Percentiles rank a stretch among this genome's conserved stretches.
These are phyloP conservation scores for Leptinotarsa peninsularis DNA, from an alignment of 2,888 invertebrate species.

Conservation along the genomic window DNA sequence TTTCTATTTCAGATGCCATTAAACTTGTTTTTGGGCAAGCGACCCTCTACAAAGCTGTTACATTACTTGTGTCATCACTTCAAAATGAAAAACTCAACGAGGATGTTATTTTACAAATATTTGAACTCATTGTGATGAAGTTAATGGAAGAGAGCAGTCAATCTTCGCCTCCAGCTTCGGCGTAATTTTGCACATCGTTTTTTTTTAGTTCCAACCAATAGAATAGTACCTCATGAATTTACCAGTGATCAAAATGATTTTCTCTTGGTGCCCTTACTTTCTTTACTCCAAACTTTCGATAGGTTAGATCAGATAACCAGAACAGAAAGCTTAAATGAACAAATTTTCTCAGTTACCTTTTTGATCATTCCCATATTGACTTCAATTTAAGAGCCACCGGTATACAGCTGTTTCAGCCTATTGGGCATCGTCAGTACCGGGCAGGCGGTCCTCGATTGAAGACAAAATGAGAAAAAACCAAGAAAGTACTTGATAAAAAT, in stretches of 20 bases:
- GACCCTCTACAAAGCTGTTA: conserved; percentile 59
- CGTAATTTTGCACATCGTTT: conserved; percentile 33
- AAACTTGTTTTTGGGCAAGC: conserved; percentile 64
- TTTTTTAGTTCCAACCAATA: background rate
- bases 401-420: too few species aligned
- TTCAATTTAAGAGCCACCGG: too few species aligned
- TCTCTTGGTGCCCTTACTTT: background rate
- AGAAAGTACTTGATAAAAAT: too few species aligned
- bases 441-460: too few species aligned
- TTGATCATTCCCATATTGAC: too few species aligned
- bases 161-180: conserved; percentile 53
- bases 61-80: conserved; percentile 64
- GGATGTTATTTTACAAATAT: conserved; percentile 67
- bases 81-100: conserved; percentile 67
- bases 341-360: background rate
- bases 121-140: conserved; percentile 62
- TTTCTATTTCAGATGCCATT: conserved; percentile 55
- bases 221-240: background rate
- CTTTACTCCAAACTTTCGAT: background rate
- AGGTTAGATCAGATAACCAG: background rate
- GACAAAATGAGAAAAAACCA: too few species aligned
- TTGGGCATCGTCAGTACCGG: too few species aligned
- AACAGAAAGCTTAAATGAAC: background rate
- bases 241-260: background rate
- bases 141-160: conserved; percentile 56